phyloP scores from a whole-genome alignment of 2,113 vertebrate genomes.

The Mirza zaza region DNA sequence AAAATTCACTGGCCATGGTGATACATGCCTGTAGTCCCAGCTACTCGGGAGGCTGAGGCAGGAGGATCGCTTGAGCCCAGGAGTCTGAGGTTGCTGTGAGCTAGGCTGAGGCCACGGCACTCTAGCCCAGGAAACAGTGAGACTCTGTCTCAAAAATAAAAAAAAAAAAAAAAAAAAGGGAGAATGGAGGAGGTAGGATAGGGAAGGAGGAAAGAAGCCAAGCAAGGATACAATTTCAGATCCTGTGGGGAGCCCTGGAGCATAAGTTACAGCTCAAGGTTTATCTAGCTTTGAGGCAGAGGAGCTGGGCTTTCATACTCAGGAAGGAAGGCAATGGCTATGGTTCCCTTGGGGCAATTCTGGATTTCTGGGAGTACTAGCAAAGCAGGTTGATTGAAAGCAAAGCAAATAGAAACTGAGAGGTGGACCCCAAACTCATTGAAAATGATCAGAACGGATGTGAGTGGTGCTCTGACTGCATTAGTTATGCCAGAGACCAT shows the following conservation, averaged over 20 bases:
- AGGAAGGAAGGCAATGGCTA: not conserved
- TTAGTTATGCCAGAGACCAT: not conserved
- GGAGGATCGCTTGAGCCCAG: no score
- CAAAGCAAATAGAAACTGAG: not conserved
- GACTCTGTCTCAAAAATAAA: no score
- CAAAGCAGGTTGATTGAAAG: not conserved
- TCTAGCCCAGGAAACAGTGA: no score
- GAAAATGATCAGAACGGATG: not conserved
- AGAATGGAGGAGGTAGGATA: not conserved
- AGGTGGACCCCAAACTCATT: not conserved
- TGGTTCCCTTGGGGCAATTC: not conserved
- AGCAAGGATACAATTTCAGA: not conserved
- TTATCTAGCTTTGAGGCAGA: not conserved
- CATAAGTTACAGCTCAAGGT: not conserved
- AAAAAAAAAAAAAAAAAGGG: no score
- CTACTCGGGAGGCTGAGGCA: no score
- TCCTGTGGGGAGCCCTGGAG: not conserved
- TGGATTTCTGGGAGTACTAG: not conserved
- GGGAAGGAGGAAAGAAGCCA: not conserved
- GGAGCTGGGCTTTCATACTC: not conserved
- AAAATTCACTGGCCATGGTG: no score
- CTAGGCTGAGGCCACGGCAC: no score
- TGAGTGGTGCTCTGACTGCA: not conserved
- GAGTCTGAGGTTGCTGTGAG: no score
- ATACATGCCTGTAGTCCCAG: no score